phyloP scores from a whole-genome alignment of 2,888 invertebrate species.

The Harpalus rubripes region DNA sequence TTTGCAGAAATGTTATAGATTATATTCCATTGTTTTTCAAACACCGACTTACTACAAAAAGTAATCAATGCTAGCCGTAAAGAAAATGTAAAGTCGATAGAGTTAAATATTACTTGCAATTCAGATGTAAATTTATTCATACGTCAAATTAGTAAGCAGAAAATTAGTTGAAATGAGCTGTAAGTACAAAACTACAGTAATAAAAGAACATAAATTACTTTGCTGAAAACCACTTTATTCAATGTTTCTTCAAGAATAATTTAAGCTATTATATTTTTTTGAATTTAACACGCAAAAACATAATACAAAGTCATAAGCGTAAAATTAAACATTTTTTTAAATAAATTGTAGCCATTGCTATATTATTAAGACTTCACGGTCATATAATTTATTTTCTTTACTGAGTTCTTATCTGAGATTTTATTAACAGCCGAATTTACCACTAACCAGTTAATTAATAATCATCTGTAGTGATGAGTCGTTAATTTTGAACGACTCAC shows the following conservation, averaged over 20 bases:
- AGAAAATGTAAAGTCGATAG: background rate
- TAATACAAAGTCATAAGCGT: background rate
- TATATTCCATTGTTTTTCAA: too few species aligned
- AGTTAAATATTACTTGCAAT: background rate
- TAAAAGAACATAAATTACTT: slow-evolving; percentile 20
- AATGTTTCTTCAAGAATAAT: background rate
- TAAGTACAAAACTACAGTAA: slow-evolving; percentile 24
- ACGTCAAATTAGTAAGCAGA: slow-evolving; percentile 1
- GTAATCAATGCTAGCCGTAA: background rate
- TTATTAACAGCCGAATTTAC: too few species aligned
- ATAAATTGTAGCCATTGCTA: background rate
- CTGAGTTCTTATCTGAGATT: too few species aligned
- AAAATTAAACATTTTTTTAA: background rate
- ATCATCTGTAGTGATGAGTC: too few species aligned
- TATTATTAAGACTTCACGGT: background rate
- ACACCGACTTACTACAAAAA: background rate
- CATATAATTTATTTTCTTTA: background rate
- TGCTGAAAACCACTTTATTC: slow-evolving; percentile 2
- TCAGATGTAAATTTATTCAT: slow-evolving; percentile 26
- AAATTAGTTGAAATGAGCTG: slow-evolving; percentile 11
- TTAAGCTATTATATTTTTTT: background rate
- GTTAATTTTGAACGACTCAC: too few species aligned
- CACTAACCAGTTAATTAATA: too few species aligned
- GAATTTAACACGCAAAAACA: background rate
- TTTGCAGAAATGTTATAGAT: background rate